These are phyloP conservation scores for Axis porcinus DNA, from an alignment of 2,113 vertebrate species.

Conservation along the genomic window DNA sequence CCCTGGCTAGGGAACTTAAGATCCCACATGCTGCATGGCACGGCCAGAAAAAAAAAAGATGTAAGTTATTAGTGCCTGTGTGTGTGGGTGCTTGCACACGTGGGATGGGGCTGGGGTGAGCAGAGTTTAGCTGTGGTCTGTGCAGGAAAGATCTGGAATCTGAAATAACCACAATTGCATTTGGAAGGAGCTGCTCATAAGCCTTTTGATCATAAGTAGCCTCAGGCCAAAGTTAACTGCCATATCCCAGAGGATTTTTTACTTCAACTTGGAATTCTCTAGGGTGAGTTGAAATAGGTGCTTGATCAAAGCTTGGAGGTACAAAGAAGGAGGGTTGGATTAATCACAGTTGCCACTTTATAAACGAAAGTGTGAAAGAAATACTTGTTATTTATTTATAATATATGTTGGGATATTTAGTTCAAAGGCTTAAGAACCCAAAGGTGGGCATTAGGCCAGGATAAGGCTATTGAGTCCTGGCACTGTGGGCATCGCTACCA, in stretches of 20 bases:
- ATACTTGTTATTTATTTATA: neutral
- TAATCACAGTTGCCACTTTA: neutral
- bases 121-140: neutral
- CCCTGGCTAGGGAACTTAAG: neutral
- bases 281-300: neutral
- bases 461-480: neutral
- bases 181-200: neutral
- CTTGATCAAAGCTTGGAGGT: neutral
- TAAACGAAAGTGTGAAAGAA: neutral
- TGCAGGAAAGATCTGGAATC: neutral
- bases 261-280: neutral
- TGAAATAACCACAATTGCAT: neutral
- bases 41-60: neutral
- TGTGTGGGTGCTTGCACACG: accelerated
- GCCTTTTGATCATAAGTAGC: neutral
- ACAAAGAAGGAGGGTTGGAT: neutral
- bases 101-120: accelerated
- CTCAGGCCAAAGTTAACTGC: neutral
- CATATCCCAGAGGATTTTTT: neutral
- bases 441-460: neutral
- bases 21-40: neutral
- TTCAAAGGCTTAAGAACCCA: neutral
- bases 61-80: neutral
- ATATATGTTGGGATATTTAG: neutral
- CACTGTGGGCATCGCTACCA: neutral